Conservation (phyloP, 2,888 invertebrate species). For the Eilema caniola region DNA sequence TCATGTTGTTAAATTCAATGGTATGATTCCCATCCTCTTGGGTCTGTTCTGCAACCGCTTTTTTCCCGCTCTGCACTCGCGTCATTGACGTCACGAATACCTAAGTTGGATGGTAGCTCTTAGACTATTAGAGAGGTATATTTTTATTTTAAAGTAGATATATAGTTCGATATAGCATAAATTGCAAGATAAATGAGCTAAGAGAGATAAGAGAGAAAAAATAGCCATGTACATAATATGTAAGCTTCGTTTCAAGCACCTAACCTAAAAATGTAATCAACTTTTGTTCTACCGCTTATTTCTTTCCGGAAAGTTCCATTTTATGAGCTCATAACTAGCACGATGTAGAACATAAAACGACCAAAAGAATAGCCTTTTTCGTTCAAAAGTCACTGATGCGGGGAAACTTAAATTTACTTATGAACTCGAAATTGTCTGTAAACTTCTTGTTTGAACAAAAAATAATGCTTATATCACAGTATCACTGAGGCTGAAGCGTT, state of each 20-base stretch:
- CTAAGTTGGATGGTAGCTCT: too few relatives aligned
- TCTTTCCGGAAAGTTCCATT: not conserved
- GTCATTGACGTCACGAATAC: too few relatives aligned
- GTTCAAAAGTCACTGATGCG: not conserved
- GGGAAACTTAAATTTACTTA: conserved; percentile 4
- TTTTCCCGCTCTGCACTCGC: too few relatives aligned
- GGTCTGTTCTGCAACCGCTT: too few relatives aligned
- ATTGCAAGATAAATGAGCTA: too few relatives aligned
- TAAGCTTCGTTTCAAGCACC: not conserved
- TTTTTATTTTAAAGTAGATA: too few relatives aligned
- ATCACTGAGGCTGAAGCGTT: not conserved
- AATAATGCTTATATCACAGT: conserved; percentile 5
- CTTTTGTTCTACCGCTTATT: conserved; percentile 4
- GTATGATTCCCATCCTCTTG: too few relatives aligned
- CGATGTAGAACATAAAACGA: not conserved
- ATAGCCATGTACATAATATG: not conserved
- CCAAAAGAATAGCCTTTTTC: not conserved
- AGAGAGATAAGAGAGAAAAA: too few relatives aligned
- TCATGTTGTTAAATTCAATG: too few relatives aligned
- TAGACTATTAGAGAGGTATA: too few relatives aligned
- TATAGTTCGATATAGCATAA: too few relatives aligned
- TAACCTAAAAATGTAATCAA: not conserved
- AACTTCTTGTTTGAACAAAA: conserved; percentile 11
- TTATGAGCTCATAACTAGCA: not conserved
- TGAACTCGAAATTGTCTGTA: conserved; percentile 6